Conservation (phyloP, 2,113 vertebrate species). For the Platichthys flesus region DNA sequence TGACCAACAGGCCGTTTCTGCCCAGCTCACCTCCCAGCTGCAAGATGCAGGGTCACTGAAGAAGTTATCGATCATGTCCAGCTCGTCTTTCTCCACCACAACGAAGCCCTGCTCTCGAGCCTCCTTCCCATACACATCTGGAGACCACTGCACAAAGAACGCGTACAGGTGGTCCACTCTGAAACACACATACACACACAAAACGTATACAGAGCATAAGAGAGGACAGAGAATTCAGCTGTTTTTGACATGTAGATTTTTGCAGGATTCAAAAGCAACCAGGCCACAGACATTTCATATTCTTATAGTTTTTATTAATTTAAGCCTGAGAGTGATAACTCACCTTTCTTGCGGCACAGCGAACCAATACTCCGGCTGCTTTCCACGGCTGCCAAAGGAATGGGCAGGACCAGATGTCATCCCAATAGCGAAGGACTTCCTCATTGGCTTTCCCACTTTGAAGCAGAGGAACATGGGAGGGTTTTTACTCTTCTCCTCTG, state of each 20-base stretch:
- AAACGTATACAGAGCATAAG: neutral
- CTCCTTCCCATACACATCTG: constrained; percentile 96
- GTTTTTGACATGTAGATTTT: neutral
- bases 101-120: constrained; percentile 98
- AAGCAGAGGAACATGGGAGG: constrained; percentile 99
- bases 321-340: neutral
- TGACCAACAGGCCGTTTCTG: too few relatives aligned
- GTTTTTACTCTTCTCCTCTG: constrained; percentile 95
- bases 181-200: constrained; percentile 42
- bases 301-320: neutral
- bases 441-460: constrained; percentile 98
- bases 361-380: constrained; percentile 98
- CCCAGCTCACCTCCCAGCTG: constrained; percentile 93
- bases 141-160: constrained; percentile 98
- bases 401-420: constrained; percentile 85
- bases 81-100: constrained; percentile 96
- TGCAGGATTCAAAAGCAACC: neutral
- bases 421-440: constrained; percentile 90
- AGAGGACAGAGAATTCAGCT: neutral
- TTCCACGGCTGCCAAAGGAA: constrained; percentile 82
- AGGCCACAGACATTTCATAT: neutral
- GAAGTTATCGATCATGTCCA: constrained; percentile 99
- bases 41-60: constrained; percentile 95
- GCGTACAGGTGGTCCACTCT: constrained; percentile 96
- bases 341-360: constrained; percentile 97